phyloP scores from a whole-genome alignment of 1,140 invertebrate species.

The Sitobion miscanthi region DNA sequence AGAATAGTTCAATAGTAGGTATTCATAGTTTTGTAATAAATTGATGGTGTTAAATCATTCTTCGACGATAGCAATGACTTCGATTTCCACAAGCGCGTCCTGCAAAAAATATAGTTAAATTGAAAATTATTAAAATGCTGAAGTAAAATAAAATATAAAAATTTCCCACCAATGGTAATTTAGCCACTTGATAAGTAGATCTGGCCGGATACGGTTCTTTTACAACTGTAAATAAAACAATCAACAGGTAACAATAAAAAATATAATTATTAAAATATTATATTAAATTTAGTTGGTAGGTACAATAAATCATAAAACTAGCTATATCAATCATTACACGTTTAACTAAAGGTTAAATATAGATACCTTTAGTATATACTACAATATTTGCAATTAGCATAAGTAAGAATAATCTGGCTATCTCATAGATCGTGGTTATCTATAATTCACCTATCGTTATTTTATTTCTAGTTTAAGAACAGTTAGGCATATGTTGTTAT shows the following conservation, averaged over 20 bases:
- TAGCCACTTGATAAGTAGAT: slow-evolving; percentile 78
- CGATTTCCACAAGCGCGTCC: not conserved
- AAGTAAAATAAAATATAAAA: too few species aligned
- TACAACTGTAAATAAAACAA: slow-evolving; percentile 70
- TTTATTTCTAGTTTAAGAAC: too few species aligned
- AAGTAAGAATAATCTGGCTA: too few species aligned
- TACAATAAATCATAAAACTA: not conserved
- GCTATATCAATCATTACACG: too few species aligned
- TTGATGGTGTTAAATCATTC: not conserved
- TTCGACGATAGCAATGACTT: not conserved
- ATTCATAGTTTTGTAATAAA: not conserved
- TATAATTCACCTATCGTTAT: too few species aligned
- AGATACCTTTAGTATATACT: too few species aligned
- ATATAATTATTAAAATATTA: too few species aligned
- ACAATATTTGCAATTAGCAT: too few species aligned
- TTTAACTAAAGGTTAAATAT: too few species aligned
- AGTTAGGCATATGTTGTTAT: too few species aligned
- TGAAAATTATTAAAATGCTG: not conserved
- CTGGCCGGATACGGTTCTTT: slow-evolving; percentile 76
- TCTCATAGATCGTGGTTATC: too few species aligned
- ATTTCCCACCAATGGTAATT: slow-evolving; percentile 69
- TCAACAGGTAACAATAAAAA: not conserved
- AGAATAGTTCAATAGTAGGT: not conserved
- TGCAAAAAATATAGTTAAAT: not conserved
- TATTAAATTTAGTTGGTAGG: too few species aligned